These are phyloP conservation scores for Doryteuthis pealeii DNA, from an alignment of 1,140 invertebrate species.

Conservation along the genomic window DNA sequence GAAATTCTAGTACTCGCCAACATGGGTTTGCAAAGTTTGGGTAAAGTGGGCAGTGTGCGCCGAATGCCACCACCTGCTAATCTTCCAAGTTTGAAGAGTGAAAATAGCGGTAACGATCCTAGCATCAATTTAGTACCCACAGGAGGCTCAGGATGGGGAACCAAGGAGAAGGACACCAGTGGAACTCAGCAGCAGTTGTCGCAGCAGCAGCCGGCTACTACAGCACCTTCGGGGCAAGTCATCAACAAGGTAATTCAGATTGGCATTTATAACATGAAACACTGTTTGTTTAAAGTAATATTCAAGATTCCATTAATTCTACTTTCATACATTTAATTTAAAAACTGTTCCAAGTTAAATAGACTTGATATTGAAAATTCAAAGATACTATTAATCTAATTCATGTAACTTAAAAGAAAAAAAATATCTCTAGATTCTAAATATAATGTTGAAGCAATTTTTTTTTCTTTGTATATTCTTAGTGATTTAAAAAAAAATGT, in stretches of 20 bases:
- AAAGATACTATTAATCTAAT: too few relatives aligned
- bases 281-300: too few relatives aligned
- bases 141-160: constrained; percentile 74
- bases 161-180: constrained; percentile 60
- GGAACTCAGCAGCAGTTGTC: constrained; percentile 51
- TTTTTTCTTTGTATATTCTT: too few relatives aligned
- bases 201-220: constrained; percentile 56
- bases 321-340: too few relatives aligned
- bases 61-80: constrained; percentile 87
- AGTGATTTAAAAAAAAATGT: too few relatives aligned
- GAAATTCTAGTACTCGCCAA: constrained; percentile 77
- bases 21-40: constrained; percentile 98
- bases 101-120: constrained; percentile 77
- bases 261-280: too few relatives aligned
- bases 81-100: constrained; percentile 95
- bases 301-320: too few relatives aligned
- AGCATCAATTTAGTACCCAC: constrained; percentile 73
- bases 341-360: too few relatives aligned
- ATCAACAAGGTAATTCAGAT: constrained; percentile 46
- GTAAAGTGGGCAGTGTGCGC: constrained; percentile 92
- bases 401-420: too few relatives aligned
- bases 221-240: constrained; percentile 49
- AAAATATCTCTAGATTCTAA: too few relatives aligned
- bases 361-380: too few relatives aligned
- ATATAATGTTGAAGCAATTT: too few relatives aligned